Conservation (phyloP, 2,113 vertebrate species). For the Phyllopteryx taeniolatus region DNA sequence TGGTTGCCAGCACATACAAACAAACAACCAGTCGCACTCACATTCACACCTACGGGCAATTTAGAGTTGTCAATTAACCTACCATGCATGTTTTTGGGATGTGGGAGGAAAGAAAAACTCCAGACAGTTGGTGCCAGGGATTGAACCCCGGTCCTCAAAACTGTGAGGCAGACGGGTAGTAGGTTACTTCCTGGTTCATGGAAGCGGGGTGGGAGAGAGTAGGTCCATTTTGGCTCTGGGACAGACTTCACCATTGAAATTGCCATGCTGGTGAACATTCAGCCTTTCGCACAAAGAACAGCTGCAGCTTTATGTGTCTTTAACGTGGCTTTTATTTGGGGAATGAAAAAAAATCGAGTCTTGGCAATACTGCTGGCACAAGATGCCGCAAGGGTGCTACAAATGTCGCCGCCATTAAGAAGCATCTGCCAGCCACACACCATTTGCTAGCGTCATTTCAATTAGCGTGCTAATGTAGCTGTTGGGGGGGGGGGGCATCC, state of each 20-base stretch:
- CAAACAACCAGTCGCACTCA: too few relatives aligned
- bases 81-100: too few relatives aligned
- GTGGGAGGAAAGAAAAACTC: too few relatives aligned
- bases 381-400: conserved; percentile 44
- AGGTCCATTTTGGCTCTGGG: too few relatives aligned
- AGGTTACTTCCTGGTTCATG: too few relatives aligned
- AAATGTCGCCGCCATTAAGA: conserved; percentile 65
- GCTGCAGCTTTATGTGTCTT: neutral
- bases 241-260: neutral
- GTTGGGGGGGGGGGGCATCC: conserved; percentile 39
- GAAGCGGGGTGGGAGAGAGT: too few relatives aligned
- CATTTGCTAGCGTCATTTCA: conserved; percentile 62
- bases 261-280: neutral
- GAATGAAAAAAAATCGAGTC: neutral
- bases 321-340: neutral
- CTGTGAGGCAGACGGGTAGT: too few relatives aligned
- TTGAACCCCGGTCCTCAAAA: too few relatives aligned
- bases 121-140: too few relatives aligned
- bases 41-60: too few relatives aligned
- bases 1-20: too few relatives aligned
- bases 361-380: neutral
- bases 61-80: too few relatives aligned
- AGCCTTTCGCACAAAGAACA: neutral
- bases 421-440: conserved; percentile 68
- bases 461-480: conserved; percentile 57